Conservation (phyloP, 2,888 invertebrate species). For the Cinara cedri region DNA sequence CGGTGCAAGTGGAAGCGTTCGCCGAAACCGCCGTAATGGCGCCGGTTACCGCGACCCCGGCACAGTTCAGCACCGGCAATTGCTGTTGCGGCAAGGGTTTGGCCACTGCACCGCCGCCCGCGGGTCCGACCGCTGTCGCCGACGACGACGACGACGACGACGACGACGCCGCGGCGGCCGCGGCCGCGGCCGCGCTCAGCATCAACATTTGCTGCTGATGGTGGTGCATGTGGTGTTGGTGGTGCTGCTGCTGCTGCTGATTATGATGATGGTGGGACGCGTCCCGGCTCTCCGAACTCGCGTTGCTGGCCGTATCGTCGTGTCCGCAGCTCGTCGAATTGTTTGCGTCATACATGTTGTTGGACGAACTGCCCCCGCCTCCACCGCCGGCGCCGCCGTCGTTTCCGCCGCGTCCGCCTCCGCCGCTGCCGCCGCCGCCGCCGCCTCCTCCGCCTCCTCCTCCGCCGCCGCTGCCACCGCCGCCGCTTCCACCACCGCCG, state of each 20-base stretch:
- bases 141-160: constrained; percentile 58
- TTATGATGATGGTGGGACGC: constrained; percentile 57
- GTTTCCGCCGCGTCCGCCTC: no score
- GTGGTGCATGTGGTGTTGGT: constrained; percentile 39
- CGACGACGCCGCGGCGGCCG: constrained; percentile 62
- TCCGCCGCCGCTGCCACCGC: no score
- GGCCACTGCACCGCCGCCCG: constrained; percentile 17
- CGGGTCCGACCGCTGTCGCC: constrained; percentile 19
- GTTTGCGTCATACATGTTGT: constrained; percentile 36
- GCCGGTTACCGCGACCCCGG: not conserved
- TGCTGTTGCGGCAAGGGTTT: not conserved
- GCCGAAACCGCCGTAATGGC: constrained; percentile 47
- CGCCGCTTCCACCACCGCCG: no score
- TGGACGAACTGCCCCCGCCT: constrained; percentile 60
- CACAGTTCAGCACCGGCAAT: not conserved
- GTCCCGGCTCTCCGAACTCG: constrained; percentile 59
- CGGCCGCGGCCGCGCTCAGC: constrained; percentile 63
- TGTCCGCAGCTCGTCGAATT: constrained; percentile 49
- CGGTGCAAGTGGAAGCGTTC: constrained; percentile 57
- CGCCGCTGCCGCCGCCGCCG: no score
- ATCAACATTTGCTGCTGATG: constrained; percentile 32
- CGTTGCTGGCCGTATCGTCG: constrained; percentile 63
- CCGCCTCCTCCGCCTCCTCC: no score
- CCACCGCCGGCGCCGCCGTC: constrained; percentile 60
- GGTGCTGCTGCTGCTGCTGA: constrained; percentile 41